Base-by-base conservation (phyloP, 2,113 vertebrate species). In the Felis chaus region DNA sequence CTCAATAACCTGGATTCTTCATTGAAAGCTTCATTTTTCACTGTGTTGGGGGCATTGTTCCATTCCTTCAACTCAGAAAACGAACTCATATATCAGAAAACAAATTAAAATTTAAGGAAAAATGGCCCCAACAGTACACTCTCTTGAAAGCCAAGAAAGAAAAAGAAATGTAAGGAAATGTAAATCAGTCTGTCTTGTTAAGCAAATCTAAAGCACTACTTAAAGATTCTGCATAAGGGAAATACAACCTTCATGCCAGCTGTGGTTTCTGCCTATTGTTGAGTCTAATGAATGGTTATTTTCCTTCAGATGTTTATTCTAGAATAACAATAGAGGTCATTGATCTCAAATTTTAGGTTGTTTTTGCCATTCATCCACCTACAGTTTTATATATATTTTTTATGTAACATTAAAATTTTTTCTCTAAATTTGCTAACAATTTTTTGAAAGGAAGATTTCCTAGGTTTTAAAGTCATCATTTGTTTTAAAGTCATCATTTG, bases 71-170 rank as follows among this genome's bases (percentile, higher is more conserved):
- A 74, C 57, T 80, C 94, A 95, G 97, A 97, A 97, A 97, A 97
- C 0, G 18, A 96, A 53, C 74, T 96, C 89, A 95, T 94, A 55
- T 73, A 87, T 95, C 86, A 96, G 83, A 87, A 96, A 97, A 89
- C 50, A 96, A 97, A 98, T 96, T 92, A 96, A 97, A 96, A 94
- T 86, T 91, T 95, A 95, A 96, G 79, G 73, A 68, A 89, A 97
- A 97, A 63, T 90, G 63, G 57, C 21, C 79, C 93, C 95, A 94
- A 84, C 25, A 55, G 95, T 65, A 92, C 21, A 66, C 50, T 73
- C 50, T 88, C 45, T 41, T 80, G 89, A 88, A 95, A 94, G 36
- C 14, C 57, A 84, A 78, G 29, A 68, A 80, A 29, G 1, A 86
- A 74, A 92, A 69, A 94, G 39, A 95, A 88, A 90, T 86, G 41